phyloP scores from a whole-genome alignment of 2,888 invertebrate species.

The Ganaspis brasiliensis region DNA sequence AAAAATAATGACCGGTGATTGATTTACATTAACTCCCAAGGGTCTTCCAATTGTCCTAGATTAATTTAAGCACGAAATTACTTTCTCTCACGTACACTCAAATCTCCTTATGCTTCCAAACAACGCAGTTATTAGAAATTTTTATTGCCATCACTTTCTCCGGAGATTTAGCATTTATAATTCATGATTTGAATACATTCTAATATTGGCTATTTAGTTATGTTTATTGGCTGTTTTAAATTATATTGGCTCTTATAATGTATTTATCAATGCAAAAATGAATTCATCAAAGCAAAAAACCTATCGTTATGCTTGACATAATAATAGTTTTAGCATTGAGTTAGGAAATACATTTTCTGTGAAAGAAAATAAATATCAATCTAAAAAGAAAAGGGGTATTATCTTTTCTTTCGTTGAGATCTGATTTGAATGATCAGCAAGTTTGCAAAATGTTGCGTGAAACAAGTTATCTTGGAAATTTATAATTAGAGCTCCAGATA shows the following conservation, averaged over 20 bases:
- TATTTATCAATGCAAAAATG: no score
- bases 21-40: not conserved
- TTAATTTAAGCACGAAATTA: constrained; percentile 8
- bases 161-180: not conserved
- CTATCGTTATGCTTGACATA: no score
- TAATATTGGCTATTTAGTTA: not conserved
- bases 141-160: constrained; percentile 38
- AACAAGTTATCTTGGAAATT: constrained; percentile 44
- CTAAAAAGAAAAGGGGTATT: no score
- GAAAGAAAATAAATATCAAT: no score
- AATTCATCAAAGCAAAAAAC: no score
- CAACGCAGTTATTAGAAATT: constrained; percentile 30
- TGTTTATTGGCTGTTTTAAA: not conserved
- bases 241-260: no score
- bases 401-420: not conserved
- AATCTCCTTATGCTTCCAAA: not conserved
- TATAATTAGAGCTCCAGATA: constrained; percentile 54
- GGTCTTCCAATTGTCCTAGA: not conserved
- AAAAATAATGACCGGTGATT: constrained; percentile 35
- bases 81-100: constrained; percentile 25
- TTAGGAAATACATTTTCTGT: no score
- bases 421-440: not conserved
- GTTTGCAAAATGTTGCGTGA: constrained; percentile 12
- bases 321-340: no score
- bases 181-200: constrained; percentile 16